Evolutionary conservation across 2,113 vertebrate species (phyloP).

Genomic region (Nothoprocta perdicaria): DNA sequence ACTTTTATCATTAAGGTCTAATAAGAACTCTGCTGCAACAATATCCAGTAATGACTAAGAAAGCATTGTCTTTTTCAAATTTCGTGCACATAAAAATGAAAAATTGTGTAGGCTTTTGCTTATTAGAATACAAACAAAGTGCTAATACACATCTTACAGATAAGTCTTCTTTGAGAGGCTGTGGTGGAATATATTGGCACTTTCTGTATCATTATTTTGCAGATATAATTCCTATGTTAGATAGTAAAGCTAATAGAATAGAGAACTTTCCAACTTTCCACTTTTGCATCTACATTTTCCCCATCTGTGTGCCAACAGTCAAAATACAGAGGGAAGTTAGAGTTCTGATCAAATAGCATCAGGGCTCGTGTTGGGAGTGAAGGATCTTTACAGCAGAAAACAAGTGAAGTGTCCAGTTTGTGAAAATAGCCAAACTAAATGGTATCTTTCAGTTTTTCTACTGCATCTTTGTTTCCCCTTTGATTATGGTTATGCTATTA

Average conservation of each 20-base stretch:
- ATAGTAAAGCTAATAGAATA: neutral
- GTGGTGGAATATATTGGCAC: neutral
- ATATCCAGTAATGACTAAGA: neutral
- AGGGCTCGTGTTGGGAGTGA: neutral
- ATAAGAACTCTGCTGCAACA: neutral
- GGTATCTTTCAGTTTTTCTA: neutral
- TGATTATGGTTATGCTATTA: neutral
- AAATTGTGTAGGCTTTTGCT: neutral
- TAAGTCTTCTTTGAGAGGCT: neutral
- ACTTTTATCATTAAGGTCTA: neutral
- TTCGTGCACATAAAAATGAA: neutral
- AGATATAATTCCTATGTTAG: accelerated
- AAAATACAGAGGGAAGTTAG: neutral
- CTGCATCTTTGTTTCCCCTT: neutral
- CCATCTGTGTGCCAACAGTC: neutral
- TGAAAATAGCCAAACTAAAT: neutral
- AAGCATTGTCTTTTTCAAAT: neutral
- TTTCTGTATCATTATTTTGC: neutral
- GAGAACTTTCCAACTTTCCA: neutral
- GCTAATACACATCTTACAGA: neutral
- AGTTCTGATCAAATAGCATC: neutral
- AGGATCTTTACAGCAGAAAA: neutral
- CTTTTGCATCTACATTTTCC: neutral
- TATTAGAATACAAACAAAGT: neutral
- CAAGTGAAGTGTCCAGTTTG: neutral